Conservation (phyloP, 2,797 vertebrate species). For the Microctenopoma stevenorrisi region DNA sequence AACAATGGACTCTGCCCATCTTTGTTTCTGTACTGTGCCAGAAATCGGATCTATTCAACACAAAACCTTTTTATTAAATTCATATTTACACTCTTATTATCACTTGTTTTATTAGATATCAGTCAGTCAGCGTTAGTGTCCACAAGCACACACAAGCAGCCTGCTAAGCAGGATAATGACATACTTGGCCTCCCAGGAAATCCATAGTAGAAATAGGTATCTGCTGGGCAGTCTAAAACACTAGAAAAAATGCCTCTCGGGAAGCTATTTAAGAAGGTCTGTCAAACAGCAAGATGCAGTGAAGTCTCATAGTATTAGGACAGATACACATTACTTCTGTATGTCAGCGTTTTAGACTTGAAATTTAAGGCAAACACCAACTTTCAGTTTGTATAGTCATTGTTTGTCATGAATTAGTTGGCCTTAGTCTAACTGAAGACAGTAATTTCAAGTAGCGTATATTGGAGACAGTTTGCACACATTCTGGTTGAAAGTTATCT, state of each 20-base stretch:
- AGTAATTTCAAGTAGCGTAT: neutral
- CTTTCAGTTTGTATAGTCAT: neutral
- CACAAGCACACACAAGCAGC: neutral
- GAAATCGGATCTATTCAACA: neutral
- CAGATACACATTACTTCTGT: neutral
- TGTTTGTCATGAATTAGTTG: neutral
- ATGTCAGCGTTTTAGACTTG: neutral
- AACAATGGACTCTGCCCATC: neutral
- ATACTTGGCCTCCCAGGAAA: constrained; percentile 15
- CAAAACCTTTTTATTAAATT: neutral
- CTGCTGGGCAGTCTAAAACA: constrained; percentile 10
- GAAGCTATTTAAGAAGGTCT: constrained; percentile 13
- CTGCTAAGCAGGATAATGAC: constrained; percentile 1
- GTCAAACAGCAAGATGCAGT: neutral
- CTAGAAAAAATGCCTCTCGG: constrained; percentile 14
- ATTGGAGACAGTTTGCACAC: neutral
- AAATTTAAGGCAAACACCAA: neutral
- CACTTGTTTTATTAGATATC: neutral
- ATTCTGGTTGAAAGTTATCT: neutral
- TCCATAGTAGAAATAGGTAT: constrained; percentile 6
- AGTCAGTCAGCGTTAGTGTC: neutral
- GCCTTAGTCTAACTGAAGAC: neutral
- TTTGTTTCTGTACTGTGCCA: neutral
- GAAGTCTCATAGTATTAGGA: neutral
- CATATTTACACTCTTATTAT: neutral